phyloP scores from a whole-genome alignment of 2,113 vertebrate species.

The Hippocampus abdominalis region DNA sequence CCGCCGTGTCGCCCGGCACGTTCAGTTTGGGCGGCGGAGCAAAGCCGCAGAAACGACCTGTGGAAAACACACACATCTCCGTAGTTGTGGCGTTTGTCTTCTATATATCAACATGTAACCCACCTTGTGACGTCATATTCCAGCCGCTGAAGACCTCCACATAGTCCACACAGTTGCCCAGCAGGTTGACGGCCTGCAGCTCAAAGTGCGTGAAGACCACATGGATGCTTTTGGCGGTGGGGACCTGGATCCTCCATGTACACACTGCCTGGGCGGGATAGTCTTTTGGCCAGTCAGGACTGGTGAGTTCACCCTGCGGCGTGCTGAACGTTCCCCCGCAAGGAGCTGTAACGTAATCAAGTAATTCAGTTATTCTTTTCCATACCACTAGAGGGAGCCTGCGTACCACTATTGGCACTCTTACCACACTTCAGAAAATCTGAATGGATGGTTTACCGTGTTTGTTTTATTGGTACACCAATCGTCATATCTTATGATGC shows the following conservation, averaged over 20 bases:
- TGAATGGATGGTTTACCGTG: too few species aligned
- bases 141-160: slow-evolving; percentile 68
- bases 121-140: slow-evolving; percentile 49
- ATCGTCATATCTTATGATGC: too few species aligned
- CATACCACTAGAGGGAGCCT: too few species aligned
- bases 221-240: slow-evolving; percentile 45
- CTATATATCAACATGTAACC: too few species aligned
- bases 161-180: slow-evolving; percentile 68
- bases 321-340: slow-evolving; percentile 68
- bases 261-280: slow-evolving; percentile 64
- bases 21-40: slow-evolving; percentile 36
- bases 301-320: slow-evolving; percentile 61
- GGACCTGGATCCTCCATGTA: slow-evolving; percentile 67
- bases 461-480: too few species aligned
- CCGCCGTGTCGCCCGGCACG: slow-evolving; percentile 37
- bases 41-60: slow-evolving; percentile 69
- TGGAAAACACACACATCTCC: neutral
- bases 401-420: too few species aligned
- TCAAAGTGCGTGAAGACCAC: slow-evolving; percentile 71
- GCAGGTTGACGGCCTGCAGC: slow-evolving; percentile 52
- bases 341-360: slow-evolving; percentile 26
- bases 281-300: slow-evolving; percentile 66
- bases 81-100: too few species aligned
- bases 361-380: too few species aligned
- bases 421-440: too few species aligned